Conservation (phyloP, 2,888 invertebrate genomes). For the Cheilosia scutellata region DNA sequence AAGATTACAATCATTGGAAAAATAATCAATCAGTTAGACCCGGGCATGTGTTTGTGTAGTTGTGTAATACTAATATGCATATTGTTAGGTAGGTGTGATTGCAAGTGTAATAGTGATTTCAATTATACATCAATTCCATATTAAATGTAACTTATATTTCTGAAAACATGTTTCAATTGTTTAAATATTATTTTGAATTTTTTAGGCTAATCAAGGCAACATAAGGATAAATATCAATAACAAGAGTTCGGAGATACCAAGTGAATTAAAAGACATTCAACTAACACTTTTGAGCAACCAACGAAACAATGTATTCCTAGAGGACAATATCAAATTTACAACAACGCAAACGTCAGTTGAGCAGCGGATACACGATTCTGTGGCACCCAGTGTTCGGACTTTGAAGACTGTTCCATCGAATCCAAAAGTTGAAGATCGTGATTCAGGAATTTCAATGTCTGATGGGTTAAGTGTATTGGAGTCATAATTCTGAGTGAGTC, state of each 20-base stretch:
- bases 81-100: too few relatives aligned
- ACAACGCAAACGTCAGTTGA: not conserved
- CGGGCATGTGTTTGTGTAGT: too few relatives aligned
- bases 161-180: too few relatives aligned
- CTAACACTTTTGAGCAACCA: slow-evolving; percentile 79
- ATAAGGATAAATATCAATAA: slow-evolving; percentile 77
- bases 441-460: slow-evolving; percentile 54
- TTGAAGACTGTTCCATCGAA: slow-evolving; percentile 28
- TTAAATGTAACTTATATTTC: too few relatives aligned
- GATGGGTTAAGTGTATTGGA: not conserved
- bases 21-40: too few relatives aligned
- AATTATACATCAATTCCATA: too few relatives aligned
- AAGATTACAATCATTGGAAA: too few relatives aligned
- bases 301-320: slow-evolving; percentile 79
- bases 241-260: slow-evolving; percentile 77
- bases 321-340: slow-evolving; percentile 80
- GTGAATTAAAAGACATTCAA: slow-evolving; percentile 77
- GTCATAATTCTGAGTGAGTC: too few relatives aligned
- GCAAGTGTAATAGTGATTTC: too few relatives aligned
- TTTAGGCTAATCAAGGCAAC: slow-evolving; percentile 80
- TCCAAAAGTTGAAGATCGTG: slow-evolving; percentile 36
- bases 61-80: too few relatives aligned
- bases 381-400: slow-evolving; percentile 24
- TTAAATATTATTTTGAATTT: slow-evolving; percentile 9
- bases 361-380: not conserved